Evolutionary conservation across 1,140 invertebrate species (phyloP).

Genomic region (Orussus abietinus): DNA sequence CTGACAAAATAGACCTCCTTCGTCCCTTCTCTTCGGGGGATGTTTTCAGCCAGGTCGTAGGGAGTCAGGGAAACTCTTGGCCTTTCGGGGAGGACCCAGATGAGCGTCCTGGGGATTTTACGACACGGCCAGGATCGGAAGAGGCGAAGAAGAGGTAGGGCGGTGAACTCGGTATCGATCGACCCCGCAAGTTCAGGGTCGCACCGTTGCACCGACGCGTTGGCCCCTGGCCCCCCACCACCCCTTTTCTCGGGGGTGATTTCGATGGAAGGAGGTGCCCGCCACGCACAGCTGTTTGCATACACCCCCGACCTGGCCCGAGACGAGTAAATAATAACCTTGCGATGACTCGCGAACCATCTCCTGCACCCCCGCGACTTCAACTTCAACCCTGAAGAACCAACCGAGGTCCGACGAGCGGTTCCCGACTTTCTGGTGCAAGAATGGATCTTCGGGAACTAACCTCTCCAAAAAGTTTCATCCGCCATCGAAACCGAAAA

Average conservation of each 20-base stretch:
- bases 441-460: too few relatives aligned
- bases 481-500: too few relatives aligned
- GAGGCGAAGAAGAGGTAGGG: conserved; percentile 24
- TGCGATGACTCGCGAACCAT: conserved; percentile 28
- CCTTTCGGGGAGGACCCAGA: too few relatives aligned
- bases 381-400: not conserved
- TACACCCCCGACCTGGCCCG: conserved; percentile 24
- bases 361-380: conserved; percentile 8
- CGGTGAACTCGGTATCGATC: conserved; percentile 48
- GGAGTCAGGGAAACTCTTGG: too few relatives aligned
- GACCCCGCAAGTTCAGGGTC: conserved; percentile 46
- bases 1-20: too few relatives aligned
- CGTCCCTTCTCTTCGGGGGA: too few relatives aligned
- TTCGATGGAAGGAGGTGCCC: conserved; percentile 27
- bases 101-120: conserved; percentile 40
- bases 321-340: conserved; percentile 38
- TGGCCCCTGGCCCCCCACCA: conserved; percentile 20
- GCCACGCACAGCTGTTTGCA: conserved; percentile 47
- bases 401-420: too few relatives aligned
- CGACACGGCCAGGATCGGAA: conserved; percentile 26
- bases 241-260: conserved; percentile 22
- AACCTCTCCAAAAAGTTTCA: too few relatives aligned
- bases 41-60: too few relatives aligned
- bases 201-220: conserved; percentile 35
- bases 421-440: too few relatives aligned